Conservation (phyloP, 2,113 vertebrate species). For the Proterorhinus semilunaris region DNA sequence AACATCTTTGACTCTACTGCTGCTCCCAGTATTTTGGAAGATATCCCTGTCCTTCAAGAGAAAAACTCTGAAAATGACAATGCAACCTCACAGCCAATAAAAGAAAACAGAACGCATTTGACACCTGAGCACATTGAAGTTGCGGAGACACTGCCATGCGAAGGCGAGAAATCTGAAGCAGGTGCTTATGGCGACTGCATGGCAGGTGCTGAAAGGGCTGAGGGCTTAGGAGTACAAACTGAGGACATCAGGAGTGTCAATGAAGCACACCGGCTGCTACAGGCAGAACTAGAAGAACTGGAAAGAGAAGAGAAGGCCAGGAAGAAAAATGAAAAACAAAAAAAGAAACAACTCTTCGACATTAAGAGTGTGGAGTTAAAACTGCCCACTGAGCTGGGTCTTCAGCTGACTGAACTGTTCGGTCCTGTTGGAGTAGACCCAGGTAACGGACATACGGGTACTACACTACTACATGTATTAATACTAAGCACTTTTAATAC, state of each 20-base stretch:
- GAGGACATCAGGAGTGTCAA: constrained; percentile 48
- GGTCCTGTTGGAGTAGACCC: constrained; percentile 91
- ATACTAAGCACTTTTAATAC: no score
- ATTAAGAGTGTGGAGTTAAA: constrained; percentile 89
- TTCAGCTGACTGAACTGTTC: constrained; percentile 93
- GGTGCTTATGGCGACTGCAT: constrained; percentile 5
- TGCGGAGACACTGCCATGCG: constrained; percentile 9
- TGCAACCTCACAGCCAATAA: constrained; percentile 7
- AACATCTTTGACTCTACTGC: constrained; percentile 7
- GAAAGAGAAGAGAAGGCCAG: constrained; percentile 40
- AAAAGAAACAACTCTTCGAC: constrained; percentile 62
- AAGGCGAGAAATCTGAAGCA: not conserved
- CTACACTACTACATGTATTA: not conserved
- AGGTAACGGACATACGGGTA: constrained; percentile 78
- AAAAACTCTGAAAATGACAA: constrained; percentile 6
- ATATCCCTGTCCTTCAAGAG: not conserved
- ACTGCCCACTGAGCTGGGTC: constrained; percentile 89
- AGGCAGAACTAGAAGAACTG: constrained; percentile 59
- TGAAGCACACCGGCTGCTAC: constrained; percentile 50
- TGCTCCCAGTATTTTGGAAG: not conserved
- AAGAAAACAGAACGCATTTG: not conserved
- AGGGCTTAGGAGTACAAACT: constrained; percentile 14
- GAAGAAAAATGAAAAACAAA: constrained; percentile 20
- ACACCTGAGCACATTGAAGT: constrained; percentile 5
- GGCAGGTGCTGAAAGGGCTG: constrained; percentile 22